phyloP scores from a whole-genome alignment of 2,888 invertebrate species.

The Linyphia triangularis region DNA sequence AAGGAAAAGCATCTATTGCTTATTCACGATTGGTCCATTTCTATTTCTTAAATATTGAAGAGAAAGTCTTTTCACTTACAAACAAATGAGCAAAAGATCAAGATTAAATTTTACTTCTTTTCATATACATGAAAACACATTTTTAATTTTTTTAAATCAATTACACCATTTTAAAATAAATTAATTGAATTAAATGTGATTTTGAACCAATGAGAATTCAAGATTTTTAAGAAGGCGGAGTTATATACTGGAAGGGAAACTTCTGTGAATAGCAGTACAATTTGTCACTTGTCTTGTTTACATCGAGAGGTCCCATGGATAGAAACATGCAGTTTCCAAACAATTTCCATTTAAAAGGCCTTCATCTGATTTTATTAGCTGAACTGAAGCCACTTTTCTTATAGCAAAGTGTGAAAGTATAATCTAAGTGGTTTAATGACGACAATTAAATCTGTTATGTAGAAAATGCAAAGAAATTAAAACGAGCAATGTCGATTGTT shows the following conservation, averaged over 20 bases:
- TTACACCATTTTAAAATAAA: too few species aligned
- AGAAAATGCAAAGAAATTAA: neutral
- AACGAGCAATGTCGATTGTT: slow-evolving; percentile 43
- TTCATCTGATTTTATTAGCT: neutral
- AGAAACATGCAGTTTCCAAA: too few species aligned
- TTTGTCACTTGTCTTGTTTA: slow-evolving; percentile 35
- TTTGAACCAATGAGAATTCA: too few species aligned
- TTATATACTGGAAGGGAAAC: neutral
- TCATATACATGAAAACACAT: too few species aligned
- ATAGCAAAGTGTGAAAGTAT: neutral
- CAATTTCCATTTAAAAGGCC: neutral
- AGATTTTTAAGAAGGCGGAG: slow-evolving; percentile 15
- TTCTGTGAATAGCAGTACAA: slow-evolving; percentile 1
- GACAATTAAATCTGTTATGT: neutral
- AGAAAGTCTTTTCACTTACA: too few species aligned
- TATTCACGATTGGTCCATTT: too few species aligned
- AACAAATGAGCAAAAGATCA: too few species aligned
- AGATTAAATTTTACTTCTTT: too few species aligned
- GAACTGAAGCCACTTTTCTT: neutral
- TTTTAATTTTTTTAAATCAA: too few species aligned
- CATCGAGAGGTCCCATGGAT: neutral
- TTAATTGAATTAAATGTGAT: too few species aligned
- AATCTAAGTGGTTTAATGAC: neutral
- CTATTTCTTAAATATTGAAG: too few species aligned
- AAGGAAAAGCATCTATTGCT: too few species aligned